These are phyloP conservation scores for Eudemis profundana DNA, from an alignment of 2,888 invertebrate genomes.

Conservation along the genomic window DNA sequence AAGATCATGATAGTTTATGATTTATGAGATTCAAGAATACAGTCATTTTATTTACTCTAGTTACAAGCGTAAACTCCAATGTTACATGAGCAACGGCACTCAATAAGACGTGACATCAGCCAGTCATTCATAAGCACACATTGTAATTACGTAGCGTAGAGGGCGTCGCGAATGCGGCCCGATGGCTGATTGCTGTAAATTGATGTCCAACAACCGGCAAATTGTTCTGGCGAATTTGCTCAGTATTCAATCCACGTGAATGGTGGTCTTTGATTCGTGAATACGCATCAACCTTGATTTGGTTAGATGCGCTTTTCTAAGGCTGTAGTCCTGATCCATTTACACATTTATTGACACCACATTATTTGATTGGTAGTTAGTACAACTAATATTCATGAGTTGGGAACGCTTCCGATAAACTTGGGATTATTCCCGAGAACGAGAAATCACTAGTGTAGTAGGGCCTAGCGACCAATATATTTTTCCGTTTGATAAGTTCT, in stretches of 20 bases:
- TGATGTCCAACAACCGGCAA: conserved; percentile 68
- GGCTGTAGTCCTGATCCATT: not conserved
- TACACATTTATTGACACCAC: too few species aligned
- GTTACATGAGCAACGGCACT: conserved; percentile 39
- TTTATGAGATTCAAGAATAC: not conserved
- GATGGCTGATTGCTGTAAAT: conserved; percentile 70
- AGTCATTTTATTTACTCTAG: not conserved
- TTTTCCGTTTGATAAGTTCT: too few species aligned
- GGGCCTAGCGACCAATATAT: too few species aligned
- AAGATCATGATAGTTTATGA: not conserved
- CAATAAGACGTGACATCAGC: conserved; percentile 52
- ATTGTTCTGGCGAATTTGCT: conserved; percentile 59
- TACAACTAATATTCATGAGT: too few species aligned
- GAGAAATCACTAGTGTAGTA: too few species aligned
- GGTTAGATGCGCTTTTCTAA: conserved; percentile 22
- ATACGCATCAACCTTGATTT: conserved; percentile 22
- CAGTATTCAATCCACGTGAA: conserved; percentile 48
- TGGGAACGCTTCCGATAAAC: too few species aligned
- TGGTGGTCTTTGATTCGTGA: conserved; percentile 16
- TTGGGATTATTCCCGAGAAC: too few species aligned
- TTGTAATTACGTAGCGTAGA: conserved; percentile 51
- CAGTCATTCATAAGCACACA: conserved; percentile 56
- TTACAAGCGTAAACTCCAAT: not conserved
- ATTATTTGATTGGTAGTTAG: too few species aligned
- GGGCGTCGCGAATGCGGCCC: conserved; percentile 50